phyloP scores from a whole-genome alignment of 2,888 invertebrate genomes.

The Blera fallax region DNA sequence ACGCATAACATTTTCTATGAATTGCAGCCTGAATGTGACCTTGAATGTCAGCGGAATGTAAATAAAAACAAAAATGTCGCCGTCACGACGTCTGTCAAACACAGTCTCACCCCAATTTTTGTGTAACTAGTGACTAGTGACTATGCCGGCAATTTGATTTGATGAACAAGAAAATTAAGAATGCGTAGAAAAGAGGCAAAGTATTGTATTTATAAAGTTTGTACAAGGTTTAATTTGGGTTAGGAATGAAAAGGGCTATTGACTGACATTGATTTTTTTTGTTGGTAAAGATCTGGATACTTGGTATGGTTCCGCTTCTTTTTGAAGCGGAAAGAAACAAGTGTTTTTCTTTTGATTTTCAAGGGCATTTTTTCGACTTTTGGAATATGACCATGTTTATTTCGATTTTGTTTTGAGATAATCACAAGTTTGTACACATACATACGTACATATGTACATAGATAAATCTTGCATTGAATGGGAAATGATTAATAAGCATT shows the following conservation, averaged over 20 bases:
- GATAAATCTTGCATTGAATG: neutral
- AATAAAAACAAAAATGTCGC: slow-evolving; percentile 32
- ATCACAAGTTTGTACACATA: too few relatives aligned
- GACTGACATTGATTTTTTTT: neutral
- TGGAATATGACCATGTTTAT: neutral
- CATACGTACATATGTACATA: too few relatives aligned
- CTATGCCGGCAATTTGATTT: slow-evolving; percentile 13
- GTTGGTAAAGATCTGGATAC: neutral
- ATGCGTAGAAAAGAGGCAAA: neutral
- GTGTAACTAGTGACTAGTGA: neutral
- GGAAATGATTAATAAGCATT: neutral
- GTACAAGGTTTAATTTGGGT: neutral
- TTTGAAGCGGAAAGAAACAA: neutral
- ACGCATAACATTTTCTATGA: neutral
- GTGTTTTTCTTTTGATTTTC: neutral
- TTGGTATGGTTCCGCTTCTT: neutral
- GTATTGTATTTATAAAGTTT: too few relatives aligned
- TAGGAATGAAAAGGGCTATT: neutral
- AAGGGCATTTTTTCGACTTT: neutral
- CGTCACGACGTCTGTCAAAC: slow-evolving; percentile 27
- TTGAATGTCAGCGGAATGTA: slow-evolving; percentile 26
- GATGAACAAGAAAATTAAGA: neutral
- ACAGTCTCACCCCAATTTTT: neutral
- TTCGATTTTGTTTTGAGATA: neutral
- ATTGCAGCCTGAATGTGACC: slow-evolving; percentile 9